Conservation (phyloP, 2,797 vertebrate species). For the Sebastes elongatus region DNA sequence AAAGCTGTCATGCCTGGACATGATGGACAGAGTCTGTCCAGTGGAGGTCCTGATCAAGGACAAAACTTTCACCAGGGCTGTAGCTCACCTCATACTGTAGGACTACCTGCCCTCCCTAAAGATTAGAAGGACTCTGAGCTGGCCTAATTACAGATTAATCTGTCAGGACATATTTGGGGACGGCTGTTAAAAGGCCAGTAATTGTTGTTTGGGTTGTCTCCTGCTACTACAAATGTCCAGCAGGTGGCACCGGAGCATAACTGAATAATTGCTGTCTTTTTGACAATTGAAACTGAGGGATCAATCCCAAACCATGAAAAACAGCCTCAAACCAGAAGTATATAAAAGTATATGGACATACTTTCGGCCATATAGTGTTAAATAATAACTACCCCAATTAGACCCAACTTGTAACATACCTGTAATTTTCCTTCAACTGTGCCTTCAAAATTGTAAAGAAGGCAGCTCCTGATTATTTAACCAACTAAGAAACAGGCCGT, state of each 20-base stretch:
- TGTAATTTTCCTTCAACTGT: not conserved
- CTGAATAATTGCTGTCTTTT: not conserved
- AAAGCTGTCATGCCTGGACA: not conserved
- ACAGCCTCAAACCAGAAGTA: not conserved
- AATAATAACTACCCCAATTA: not conserved
- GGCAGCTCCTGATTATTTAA: not conserved
- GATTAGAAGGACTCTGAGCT: not conserved
- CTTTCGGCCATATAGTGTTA: not conserved
- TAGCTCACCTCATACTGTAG: not conserved
- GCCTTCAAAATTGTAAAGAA: not conserved
- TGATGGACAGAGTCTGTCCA: not conserved
- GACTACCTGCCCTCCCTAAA: not conserved
- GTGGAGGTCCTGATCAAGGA: not conserved
- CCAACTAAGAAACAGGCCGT: not conserved
- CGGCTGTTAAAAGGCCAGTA: not conserved
- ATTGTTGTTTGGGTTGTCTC: not conserved
- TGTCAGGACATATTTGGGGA: not conserved
- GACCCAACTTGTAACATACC: not conserved
- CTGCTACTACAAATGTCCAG: not conserved
- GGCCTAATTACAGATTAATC: not conserved
- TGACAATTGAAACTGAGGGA: not conserved
- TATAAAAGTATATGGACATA: not conserved
- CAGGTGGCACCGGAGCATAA: not conserved
- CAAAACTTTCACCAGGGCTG: not conserved
- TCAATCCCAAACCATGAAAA: not conserved